These are phyloP conservation scores for Melanostoma mellinum DNA, from an alignment of 2,888 invertebrate genomes.

Conservation along the genomic window DNA sequence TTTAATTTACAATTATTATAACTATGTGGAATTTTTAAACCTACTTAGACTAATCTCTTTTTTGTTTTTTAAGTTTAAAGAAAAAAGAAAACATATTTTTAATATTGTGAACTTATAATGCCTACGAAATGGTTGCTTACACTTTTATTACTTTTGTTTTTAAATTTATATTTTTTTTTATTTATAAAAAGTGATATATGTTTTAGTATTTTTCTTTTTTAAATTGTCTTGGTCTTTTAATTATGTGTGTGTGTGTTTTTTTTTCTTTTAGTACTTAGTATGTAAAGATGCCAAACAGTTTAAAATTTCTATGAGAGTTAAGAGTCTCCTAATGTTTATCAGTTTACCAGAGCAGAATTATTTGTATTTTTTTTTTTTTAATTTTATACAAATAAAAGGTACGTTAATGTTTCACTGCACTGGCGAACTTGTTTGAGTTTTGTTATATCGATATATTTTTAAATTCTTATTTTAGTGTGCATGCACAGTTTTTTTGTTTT, in stretches of 20 bases:
- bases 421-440: conserved; percentile 12
- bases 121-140: conserved; percentile 57
- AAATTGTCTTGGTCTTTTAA: conserved; percentile 50
- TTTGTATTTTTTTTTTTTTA: neutral
- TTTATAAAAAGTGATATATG: conserved; percentile 62
- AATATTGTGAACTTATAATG: conserved; percentile 41
- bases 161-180: conserved; percentile 24
- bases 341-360: conserved; percentile 8
- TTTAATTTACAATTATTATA: conserved; percentile 59
- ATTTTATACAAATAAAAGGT: conserved; percentile 4
- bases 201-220: conserved; percentile 5
- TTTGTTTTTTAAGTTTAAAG: conserved; percentile 19
- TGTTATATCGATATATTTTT: conserved; percentile 3
- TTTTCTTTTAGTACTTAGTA: neutral
- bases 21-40: conserved; percentile 11
- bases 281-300: conserved; percentile 22
- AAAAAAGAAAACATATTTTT: conserved; percentile 9
- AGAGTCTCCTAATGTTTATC: neutral
- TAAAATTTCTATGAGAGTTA: conserved; percentile 10
- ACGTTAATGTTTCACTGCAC: conserved; percentile 10
- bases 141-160: neutral
- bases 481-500: neutral
- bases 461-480: neutral
- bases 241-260: conserved; percentile 7
- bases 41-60: neutral